Conservation (phyloP, 2,113 vertebrate species). For the Camelus bactrianus region DNA sequence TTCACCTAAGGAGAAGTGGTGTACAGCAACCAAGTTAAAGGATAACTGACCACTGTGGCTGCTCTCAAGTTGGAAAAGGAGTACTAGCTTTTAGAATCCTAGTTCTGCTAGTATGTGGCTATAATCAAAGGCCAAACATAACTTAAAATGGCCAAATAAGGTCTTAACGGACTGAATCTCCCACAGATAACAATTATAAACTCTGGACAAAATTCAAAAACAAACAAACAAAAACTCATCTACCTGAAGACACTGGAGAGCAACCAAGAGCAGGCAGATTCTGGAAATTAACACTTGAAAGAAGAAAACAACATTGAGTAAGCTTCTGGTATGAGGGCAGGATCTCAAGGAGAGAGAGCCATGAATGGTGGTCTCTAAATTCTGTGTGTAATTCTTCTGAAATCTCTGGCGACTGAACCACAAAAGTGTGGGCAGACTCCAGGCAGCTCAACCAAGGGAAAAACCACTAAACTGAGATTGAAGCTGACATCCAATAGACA, state of each 20-base stretch:
- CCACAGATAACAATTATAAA: not conserved
- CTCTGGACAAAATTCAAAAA: constrained; percentile 10
- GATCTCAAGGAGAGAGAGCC: not conserved
- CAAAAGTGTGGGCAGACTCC: not conserved
- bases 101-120: not conserved
- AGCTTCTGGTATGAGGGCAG: not conserved
- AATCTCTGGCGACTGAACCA: not conserved
- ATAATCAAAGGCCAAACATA: not conserved
- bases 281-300: not conserved
- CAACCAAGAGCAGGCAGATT: not conserved
- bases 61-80: not conserved
- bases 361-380: not conserved
- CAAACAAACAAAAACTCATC: not conserved
- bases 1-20: not conserved
- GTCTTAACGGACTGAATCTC: not conserved
- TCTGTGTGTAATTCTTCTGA: not conserved
- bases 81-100: not conserved
- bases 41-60: not conserved
- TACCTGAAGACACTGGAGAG: not conserved
- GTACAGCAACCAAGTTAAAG: not conserved
- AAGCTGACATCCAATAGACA: not conserved
- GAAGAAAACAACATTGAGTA: not conserved
- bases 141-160: not conserved
- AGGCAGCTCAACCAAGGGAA: not conserved
- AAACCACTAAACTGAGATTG: not conserved